Percentiles rank a stretch among this genome's conserved stretches.
phyloP scores from a whole-genome alignment of 2,113 vertebrate species.

The Tichodroma muraria region DNA sequence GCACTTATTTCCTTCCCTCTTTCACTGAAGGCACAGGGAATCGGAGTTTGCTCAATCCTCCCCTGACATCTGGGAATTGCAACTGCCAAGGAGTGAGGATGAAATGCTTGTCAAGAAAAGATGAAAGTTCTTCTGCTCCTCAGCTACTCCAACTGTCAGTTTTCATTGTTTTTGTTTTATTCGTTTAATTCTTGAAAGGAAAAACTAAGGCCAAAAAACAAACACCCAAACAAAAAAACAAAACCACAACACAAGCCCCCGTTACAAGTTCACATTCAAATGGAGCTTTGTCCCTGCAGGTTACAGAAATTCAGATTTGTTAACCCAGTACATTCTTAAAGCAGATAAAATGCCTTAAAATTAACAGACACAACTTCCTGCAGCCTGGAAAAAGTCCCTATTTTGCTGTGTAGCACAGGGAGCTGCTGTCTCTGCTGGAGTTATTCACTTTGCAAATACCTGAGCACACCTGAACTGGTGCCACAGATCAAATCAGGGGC shows the following conservation, averaged over 20 bases:
- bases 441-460: fast-evolving
- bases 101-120: not conserved
- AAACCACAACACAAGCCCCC: not conserved
- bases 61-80: not conserved
- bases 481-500: not conserved
- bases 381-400: fast-evolving
- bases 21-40: not conserved
- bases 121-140: not conserved
- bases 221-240: not conserved
- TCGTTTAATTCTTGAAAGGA: not conserved
- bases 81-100: not conserved
- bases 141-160: not conserved
- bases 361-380: not conserved
- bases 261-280: not conserved
- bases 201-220: not conserved
- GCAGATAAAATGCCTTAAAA: not conserved
- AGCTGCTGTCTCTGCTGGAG: not conserved
- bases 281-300: not conserved
- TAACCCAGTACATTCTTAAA: not conserved
- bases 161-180: not conserved
- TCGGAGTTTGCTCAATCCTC: not conserved
- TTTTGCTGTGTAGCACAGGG: not conserved
- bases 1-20: not conserved
- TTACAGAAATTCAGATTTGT: not conserved
- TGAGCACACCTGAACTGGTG: not conserved